Conservation (phyloP, 92 coral and sea anemone genomes). For the Scolanthus callimorphus region DNA sequence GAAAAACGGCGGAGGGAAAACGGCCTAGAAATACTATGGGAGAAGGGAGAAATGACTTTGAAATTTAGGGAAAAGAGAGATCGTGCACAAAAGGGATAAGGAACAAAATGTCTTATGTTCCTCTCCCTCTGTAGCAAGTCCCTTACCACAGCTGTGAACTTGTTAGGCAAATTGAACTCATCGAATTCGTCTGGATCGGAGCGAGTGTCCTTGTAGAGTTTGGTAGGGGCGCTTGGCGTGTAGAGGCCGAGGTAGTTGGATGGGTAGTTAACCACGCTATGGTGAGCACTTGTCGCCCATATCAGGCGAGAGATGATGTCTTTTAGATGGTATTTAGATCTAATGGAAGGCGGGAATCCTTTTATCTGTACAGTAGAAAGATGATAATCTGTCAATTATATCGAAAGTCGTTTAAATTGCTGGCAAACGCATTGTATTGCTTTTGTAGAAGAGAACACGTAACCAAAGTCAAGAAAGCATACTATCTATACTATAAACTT, state of each 20-base stretch:
- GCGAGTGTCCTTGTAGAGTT: constrained; percentile 64
- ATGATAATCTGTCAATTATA: neutral
- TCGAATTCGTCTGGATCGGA: constrained; percentile 53
- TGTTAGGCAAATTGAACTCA: constrained; percentile 53
- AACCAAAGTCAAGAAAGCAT: no score
- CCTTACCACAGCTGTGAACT: constrained; percentile 64
- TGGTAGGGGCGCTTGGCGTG: constrained; percentile 82
- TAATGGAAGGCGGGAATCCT: constrained; percentile 55
- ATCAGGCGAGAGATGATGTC: constrained; percentile 62
- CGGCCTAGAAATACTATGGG: no score
- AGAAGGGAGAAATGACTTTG: no score
- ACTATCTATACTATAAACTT: no score
- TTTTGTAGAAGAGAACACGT: no score
- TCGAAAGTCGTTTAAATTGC: no score
- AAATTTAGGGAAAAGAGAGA: no score
- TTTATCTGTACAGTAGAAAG: constrained; percentile 32
- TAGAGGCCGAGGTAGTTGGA: constrained; percentile 67
- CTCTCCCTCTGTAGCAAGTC: no score
- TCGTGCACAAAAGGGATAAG: no score
- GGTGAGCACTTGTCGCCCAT: constrained; percentile 67
- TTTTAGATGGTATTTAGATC: constrained; percentile 31
- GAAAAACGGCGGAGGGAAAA: no score
- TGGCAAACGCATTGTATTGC: no score
- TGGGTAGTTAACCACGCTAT: constrained; percentile 72
- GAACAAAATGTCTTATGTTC: no score